Base-by-base conservation (phyloP, 2,888 invertebrate genomes). In the Harpalus rubripes region DNA sequence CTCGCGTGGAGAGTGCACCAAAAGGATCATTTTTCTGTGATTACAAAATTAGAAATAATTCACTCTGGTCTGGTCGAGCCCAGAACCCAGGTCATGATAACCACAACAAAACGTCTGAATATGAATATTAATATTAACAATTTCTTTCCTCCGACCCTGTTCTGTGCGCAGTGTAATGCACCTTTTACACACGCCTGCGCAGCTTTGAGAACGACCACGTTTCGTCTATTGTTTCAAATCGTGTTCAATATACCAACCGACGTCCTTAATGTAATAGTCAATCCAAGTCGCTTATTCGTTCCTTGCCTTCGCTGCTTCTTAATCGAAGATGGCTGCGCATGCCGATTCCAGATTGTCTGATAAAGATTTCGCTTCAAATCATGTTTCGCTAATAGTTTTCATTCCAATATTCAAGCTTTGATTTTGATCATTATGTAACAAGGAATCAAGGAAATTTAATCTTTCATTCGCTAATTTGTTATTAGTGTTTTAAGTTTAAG, bases 251-350 rank as follows among this genome's bases (percentile, higher is more conserved):
- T 74, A 74, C 44, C 72, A n/a, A 74, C 72, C 72, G 72, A 74
- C 78, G 41, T 78, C 58, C 78, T 78, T 78, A 78, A 78, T 78
- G 58, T 78, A 78, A 78, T 78, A 78, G 78, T 78, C 58, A 26
- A 78, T 78, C 78, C 56, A 78, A 78, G n/a, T 78, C 78, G 78
- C 56, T 78, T 56, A 78, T 78, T 78, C 78, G 78, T 78, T 78
- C 78, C 32, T 78, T 58, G n/a, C 15, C 58, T 52, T 7, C 39
- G 26, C 39, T 5, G 32, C 32, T 32, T 32, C 68, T 74, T 78
- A 78, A 78, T 78, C 78, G 78, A 78, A 78, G 78, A 78, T 78
- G 78, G 78, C 78, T 58, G 78, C 78, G 78, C 78, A 58, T 22
- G 78, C 32, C 72, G 10, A 74, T 44, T 15, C 68, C n/a, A 32